Conservation (phyloP, 2,797 vertebrate genomes). For the Pempheris klunzingeri region DNA sequence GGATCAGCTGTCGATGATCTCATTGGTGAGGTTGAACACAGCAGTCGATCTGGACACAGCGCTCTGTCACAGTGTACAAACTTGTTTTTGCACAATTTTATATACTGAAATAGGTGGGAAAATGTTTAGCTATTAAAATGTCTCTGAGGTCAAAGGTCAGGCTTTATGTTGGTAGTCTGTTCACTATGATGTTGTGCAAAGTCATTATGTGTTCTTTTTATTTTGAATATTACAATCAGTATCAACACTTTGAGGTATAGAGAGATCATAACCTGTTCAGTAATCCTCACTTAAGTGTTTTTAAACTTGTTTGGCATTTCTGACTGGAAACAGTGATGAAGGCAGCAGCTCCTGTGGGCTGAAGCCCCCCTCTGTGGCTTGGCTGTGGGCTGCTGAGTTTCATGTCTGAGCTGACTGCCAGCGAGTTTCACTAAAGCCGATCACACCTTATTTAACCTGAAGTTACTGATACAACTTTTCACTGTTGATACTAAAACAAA, state of each 20-base stretch:
- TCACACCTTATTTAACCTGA: not conserved
- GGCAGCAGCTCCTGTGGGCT: slow-evolving; percentile 21
- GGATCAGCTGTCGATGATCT: slow-evolving; percentile 21
- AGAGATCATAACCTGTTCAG: not conserved
- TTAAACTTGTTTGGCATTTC: slow-evolving; percentile 24
- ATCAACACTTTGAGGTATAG: not conserved
- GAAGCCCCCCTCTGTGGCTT: slow-evolving; percentile 26
- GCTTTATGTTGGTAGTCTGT: not conserved
- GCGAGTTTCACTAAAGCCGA: not conserved
- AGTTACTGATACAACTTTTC: not conserved
- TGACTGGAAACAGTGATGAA: slow-evolving; percentile 56
- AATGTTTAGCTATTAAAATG: not conserved
- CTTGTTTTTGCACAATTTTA: slow-evolving; percentile 13
- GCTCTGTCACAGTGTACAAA: not conserved
- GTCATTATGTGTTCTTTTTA: not conserved
- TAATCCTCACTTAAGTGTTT: not conserved
- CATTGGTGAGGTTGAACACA: not conserved
- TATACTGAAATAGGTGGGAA: not conserved
- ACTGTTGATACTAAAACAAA: not conserved
- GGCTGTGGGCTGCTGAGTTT: slow-evolving; percentile 57
- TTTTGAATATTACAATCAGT: slow-evolving; percentile 2
- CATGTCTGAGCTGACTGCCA: slow-evolving; percentile 30
- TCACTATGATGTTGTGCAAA: not conserved
- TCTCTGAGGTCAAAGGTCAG: slow-evolving; percentile 1
- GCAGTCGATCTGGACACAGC: not conserved